Evolutionary conservation across 2,113 vertebrate species (phyloP), one percentile per base, ranked within the genome.

Genomic region (Syrrhaptes paradoxus): DNA sequence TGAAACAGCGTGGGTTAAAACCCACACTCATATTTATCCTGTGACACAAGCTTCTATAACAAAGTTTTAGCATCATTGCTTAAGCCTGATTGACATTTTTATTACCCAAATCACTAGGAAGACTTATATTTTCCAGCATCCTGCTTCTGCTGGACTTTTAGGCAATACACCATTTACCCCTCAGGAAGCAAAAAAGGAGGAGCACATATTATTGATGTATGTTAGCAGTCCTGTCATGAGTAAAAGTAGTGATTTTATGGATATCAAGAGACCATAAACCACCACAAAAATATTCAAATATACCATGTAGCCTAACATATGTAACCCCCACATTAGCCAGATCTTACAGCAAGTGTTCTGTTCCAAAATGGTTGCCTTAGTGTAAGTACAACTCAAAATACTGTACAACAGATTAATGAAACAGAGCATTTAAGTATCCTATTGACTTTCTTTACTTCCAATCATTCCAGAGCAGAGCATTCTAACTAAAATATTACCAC

Each of bases 51-150:
- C 34, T 67, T 90, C 75, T 67, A 43, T 5, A 67, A 71, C 59
- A 93, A 90, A 91, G 22, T 15, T 89, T 94, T 54, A 87, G 66
- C 54, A 76, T 92, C 84, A 32, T 66, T 73, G 22, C 66, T 45
- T 85, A 93, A 94, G 71, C 29, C 62, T 79, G 48, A 91, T 4
- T 75, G 91, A 85, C 63, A 36, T 76, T 93, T 95, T 94, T 94
- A 81, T 83, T 85, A 70, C 34, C 36, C 54, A 85, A 61, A 73
- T 73, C 62, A 73, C 84, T 68, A 85, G 71, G 52, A 94, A 95
- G 93, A 90, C 57, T 95, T 89, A 48, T 11, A 75, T 78, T 96
- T 95, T 91, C 82, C 79, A 89, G 49, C 67, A 46, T 62, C 83
- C 32, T 66, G 5, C 74, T 93, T 70, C 87, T 90, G 55, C 63